Percentiles rank a stretch among this genome's conserved stretches.
These are phyloP conservation scores for Hoplostethus atlanticus DNA, from an alignment of 2,797 vertebrate species.

Conservation along the genomic window DNA sequence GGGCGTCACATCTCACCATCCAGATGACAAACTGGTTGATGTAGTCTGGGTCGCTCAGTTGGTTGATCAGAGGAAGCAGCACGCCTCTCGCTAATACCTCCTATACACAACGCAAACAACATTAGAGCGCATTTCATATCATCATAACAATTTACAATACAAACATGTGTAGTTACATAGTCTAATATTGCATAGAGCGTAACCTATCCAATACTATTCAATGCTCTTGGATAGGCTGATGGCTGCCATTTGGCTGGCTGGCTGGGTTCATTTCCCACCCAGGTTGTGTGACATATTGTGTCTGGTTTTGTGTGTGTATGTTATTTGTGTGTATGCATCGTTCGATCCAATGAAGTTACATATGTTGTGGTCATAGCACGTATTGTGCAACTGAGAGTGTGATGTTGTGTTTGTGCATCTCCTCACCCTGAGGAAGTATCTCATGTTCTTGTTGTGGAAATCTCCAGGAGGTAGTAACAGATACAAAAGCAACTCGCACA, in stretches of 20 bases:
- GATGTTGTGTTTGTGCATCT: conserved; percentile 3
- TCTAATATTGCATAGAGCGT: too few species aligned
- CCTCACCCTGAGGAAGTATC: conserved; percentile 99
- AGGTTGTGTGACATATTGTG: conserved; percentile 12
- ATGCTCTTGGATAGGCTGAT: neutral
- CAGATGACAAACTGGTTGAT: conserved; percentile 99
- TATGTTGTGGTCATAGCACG: neutral
- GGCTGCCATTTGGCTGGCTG: neutral
- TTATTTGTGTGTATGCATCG: too few species aligned
- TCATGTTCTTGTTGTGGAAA: conserved; percentile 99
- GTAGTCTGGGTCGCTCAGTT: conserved; percentile 99
- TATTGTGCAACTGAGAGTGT: neutral
- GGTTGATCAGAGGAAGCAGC: conserved; percentile 97
- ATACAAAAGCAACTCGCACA: conserved; percentile 98
- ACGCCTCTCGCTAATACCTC: conserved; percentile 98
- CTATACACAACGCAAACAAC: conserved; percentile 71
- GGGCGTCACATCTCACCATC: conserved; percentile 89
- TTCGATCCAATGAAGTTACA: neutral
- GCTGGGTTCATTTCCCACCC: conserved; percentile 7
- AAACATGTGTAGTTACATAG: neutral
- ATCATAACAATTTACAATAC: neutral
- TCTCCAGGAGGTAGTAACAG: conserved; percentile 99
- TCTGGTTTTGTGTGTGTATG: neutral
- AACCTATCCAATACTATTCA: neutral
- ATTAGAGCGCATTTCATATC: neutral